Evolutionary conservation across 2,888 invertebrate genomes (phyloP), one percentile per base, ranked within the genome.

Genomic region (Idaea dimidiata): DNA sequence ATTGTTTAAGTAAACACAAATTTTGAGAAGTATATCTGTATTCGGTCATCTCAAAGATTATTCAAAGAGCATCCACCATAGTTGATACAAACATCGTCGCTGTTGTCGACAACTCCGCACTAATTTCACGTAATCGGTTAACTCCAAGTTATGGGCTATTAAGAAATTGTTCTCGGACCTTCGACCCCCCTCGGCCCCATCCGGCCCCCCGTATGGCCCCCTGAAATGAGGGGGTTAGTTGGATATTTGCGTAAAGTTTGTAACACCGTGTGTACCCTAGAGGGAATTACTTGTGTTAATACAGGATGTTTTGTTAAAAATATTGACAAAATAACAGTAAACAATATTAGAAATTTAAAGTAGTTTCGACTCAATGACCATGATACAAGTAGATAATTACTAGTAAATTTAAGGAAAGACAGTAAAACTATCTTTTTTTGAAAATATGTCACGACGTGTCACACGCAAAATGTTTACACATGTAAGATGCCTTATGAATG

Each of bases 141-240:
- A 83, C 78, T 79, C 83, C 84, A 78, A 88, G 87, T 89, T 88
- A 88, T 88, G 83, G 86, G 80, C 89, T 87, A 89, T 90, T 89
- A 90, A 89, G 89, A 87, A 89, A 90, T 89, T 87, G 89, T 89
- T 89, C 85, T 83, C 72, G 72, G 70, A 73, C 70, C 71, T 71
- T 71, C 67, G 60, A 43, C 8, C 43, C 43, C 43, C 43, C 10
- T 43, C 43, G 24, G 24, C 24, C 24, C 66, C 59, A 66, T 54
- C 43, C 10, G 2, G 10, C 43, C 43, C 32, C 43, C 43, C 10
- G 5, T 1, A 53, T 57, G 54, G 68, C 63, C 59, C 65, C 61
- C n/a, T n/a, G 62, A 59, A 63, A 63, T 59, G 56, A 65, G 65
- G 66, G 71, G 68, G 65, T 69, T 70, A 70, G 76, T 77, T 83